phyloP scores from a whole-genome alignment of 2,888 invertebrate species.

The Phyllotreta striolata region DNA sequence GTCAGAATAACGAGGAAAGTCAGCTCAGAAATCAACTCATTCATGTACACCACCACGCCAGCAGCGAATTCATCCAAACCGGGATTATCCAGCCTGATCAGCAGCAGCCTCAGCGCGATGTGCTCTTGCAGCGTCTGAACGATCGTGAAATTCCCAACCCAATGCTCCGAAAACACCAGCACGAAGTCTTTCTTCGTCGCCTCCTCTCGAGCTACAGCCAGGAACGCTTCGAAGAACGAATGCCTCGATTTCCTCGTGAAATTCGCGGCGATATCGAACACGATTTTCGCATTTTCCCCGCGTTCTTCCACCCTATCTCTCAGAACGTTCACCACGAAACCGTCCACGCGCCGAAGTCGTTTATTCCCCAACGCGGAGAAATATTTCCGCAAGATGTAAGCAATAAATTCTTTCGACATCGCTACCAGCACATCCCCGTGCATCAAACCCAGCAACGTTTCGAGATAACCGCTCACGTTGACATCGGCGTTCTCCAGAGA shows the following conservation, averaged over 20 bases:
- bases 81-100: neutral
- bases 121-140: constrained; percentile 21
- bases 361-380: constrained; percentile 9
- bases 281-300: constrained; percentile 14
- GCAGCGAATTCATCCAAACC: constrained; percentile 7
- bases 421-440: constrained; percentile 6
- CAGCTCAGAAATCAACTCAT: constrained; percentile 8
- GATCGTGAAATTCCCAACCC: constrained; percentile 19
- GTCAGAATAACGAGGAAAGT: constrained; percentile 17
- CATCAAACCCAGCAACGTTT: constrained; percentile 11
- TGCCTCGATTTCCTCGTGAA: neutral
- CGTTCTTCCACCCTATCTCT: constrained; percentile 20
- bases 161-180: constrained; percentile 16
- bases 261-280: constrained; percentile 11
- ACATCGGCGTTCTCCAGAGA: constrained; percentile 23
- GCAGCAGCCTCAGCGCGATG: constrained; percentile 15
- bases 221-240: constrained; percentile 1
- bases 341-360: neutral
- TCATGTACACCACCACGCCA: constrained; percentile 18
- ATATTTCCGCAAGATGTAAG: constrained; percentile 24
- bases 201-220: neutral
- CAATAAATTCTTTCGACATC: constrained; percentile 18
- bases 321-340: constrained; percentile 21
- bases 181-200: constrained; percentile 3
- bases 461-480: constrained; percentile 12